Evolutionary conservation across 2,888 invertebrate species (phyloP).

Genomic region (Meta bourneti): DNA sequence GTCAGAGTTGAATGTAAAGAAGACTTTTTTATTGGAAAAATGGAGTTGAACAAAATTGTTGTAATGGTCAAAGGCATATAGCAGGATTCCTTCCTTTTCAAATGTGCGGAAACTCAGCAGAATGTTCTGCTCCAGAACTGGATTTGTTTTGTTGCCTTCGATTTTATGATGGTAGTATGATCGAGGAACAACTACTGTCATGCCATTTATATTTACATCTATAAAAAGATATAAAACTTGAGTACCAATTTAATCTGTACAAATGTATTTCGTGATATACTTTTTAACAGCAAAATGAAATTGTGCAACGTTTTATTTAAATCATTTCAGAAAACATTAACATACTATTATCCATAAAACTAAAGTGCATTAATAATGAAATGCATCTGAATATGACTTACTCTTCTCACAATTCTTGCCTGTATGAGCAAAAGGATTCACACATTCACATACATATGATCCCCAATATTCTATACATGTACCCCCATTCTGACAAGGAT

Average conservation of each 20-base stretch:
- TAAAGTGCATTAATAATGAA: not conserved
- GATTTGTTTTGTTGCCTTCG: slow-evolving; percentile 85
- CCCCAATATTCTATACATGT: slow-evolving; percentile 90
- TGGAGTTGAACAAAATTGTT: slow-evolving; percentile 96
- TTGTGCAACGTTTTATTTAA: not conserved
- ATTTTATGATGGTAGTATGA: slow-evolving; percentile 87
- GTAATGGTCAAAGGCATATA: slow-evolving; percentile 94
- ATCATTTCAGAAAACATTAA: not conserved
- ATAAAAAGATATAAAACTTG: slow-evolving; percentile 77
- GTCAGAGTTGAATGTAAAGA: slow-evolving; percentile 89
- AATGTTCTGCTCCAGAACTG: slow-evolving; percentile 89
- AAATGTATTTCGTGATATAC: not conserved
- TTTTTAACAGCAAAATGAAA: too few species aligned
- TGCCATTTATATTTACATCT: slow-evolving; percentile 94
- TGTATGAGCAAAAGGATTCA: slow-evolving; percentile 94
- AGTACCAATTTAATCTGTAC: not conserved
- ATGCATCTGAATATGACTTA: slow-evolving; percentile 82
- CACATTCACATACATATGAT: slow-evolving; percentile 94
- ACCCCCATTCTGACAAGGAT: slow-evolving; percentile 95
- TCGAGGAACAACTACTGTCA: slow-evolving; percentile 91
- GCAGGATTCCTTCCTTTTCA: slow-evolving; percentile 87
- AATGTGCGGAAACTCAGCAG: slow-evolving; percentile 94
- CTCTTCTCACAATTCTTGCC: slow-evolving; percentile 95
- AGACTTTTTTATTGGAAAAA: slow-evolving; percentile 89
- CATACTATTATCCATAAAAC: not conserved